phyloP scores from a whole-genome alignment of 2,797 vertebrate species.

The Hybognathus amarus region DNA sequence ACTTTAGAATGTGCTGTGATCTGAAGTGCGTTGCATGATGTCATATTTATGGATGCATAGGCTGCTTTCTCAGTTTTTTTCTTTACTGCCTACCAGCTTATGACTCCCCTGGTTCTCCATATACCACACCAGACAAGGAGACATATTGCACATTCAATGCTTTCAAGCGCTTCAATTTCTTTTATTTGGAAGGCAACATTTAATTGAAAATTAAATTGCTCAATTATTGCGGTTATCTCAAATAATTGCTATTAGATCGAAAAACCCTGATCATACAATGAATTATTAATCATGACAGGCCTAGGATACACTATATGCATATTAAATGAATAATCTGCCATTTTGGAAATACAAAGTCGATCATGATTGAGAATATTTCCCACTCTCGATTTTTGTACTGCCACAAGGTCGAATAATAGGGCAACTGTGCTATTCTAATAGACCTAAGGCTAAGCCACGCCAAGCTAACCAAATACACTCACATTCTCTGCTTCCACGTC shows the following conservation, averaged over 20 bases:
- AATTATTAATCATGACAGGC: neutral
- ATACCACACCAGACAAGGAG: neutral
- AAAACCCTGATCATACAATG: neutral
- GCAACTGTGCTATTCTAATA: conserved; percentile 4
- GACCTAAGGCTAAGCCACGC: no score
- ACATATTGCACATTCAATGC: neutral
- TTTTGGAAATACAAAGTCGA: conserved; percentile 1
- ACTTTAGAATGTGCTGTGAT: neutral
- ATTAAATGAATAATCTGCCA: neutral
- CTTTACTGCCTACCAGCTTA: no score
- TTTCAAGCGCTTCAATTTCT: neutral
- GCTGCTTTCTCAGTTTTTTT: no score
- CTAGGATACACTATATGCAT: neutral
- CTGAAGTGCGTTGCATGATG: neutral
- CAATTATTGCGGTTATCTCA: neutral
- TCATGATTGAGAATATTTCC: neutral
- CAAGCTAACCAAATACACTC: no score
- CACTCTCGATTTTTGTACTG: neutral
- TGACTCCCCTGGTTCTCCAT: neutral
- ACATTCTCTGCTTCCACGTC: no score
- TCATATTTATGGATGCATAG: neutral
- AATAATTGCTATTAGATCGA: neutral
- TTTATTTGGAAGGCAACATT: neutral
- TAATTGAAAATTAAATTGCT: neutral
- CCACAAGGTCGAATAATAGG: neutral